phyloP scores from a whole-genome alignment of 2,888 invertebrate genomes.

The Adelognathus sp. region DNA sequence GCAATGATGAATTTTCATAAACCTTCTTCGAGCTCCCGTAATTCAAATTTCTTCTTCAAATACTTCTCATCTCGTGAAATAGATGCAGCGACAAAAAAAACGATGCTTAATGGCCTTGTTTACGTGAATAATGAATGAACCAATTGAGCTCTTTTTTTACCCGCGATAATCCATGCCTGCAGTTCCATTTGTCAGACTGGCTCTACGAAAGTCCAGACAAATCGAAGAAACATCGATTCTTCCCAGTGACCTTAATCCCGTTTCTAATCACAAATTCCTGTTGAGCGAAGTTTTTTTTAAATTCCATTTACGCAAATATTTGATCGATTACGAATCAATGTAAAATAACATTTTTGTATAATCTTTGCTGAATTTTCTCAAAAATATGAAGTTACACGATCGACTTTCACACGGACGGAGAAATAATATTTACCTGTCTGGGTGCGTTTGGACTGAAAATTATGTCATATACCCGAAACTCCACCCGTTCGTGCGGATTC shows the following conservation, averaged over 20 bases:
- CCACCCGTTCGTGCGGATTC: too few species aligned
- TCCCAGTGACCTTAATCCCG: not conserved
- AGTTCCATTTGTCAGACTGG: slow-evolving; percentile 12
- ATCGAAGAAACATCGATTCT: slow-evolving; percentile 12
- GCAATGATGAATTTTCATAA: too few species aligned
- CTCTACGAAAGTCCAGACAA: not conserved
- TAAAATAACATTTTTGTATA: too few species aligned
- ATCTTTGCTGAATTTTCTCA: too few species aligned
- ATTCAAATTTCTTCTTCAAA: too few species aligned
- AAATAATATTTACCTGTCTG: too few species aligned
- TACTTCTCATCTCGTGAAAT: not conserved
- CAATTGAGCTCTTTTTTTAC: slow-evolving; percentile 25
- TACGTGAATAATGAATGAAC: slow-evolving; percentile 19
- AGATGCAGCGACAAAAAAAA: slow-evolving; percentile 23
- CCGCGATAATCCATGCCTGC: slow-evolving; percentile 29
- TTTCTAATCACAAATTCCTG: not conserved
- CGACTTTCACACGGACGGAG: too few species aligned
- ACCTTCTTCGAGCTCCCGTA: too few species aligned
- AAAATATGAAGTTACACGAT: too few species aligned
- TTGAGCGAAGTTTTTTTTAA: not conserved
- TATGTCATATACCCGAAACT: too few species aligned
- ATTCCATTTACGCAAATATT: not conserved
- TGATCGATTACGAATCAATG: too few species aligned
- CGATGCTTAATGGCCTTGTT: slow-evolving; percentile 44
- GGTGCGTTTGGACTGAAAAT: too few species aligned